Conservation (phyloP, 2,113 vertebrate species). For the Irena cyanogastra region DNA sequence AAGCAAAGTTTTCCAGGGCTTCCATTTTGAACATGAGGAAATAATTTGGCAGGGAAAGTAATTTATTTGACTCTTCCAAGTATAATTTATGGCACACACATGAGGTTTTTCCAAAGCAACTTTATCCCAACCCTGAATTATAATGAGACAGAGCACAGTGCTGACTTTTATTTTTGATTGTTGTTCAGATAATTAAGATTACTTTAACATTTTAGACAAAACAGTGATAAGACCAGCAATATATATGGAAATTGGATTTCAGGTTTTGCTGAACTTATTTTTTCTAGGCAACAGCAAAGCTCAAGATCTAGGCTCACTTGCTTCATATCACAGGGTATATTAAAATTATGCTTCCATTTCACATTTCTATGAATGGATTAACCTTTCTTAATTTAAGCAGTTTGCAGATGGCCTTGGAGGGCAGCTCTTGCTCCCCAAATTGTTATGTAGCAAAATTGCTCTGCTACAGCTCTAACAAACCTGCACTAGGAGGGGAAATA, state of each 20-base stretch:
- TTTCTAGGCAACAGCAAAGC: constrained; percentile 6
- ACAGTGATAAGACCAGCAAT: constrained; percentile 54
- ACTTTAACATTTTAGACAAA: constrained; percentile 60
- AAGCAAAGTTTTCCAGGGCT: not conserved
- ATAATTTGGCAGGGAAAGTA: constrained; percentile 40
- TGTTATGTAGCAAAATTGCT: not conserved
- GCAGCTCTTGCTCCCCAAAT: not conserved
- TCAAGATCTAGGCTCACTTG: not conserved
- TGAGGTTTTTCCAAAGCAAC: constrained; percentile 33
- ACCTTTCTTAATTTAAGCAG: not conserved
- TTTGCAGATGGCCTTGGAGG: not conserved
- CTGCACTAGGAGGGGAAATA: not conserved
- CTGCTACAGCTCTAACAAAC: not conserved
- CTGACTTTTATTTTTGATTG: constrained; percentile 51
- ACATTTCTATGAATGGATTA: constrained; percentile 13
- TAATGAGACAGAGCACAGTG: constrained; percentile 23
- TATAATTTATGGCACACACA: constrained; percentile 47
- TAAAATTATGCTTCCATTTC: constrained; percentile 19
- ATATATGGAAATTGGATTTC: constrained; percentile 62
- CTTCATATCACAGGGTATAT: not conserved
- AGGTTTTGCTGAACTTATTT: constrained; percentile 34
- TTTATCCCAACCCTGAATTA: constrained; percentile 20
- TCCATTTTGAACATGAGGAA: not conserved
- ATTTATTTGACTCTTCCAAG: constrained; percentile 33
- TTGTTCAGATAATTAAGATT: constrained; percentile 37